These are phyloP conservation scores for Halocaridina rubra DNA, from an alignment of 2,888 invertebrate species.

Conservation along the genomic window DNA sequence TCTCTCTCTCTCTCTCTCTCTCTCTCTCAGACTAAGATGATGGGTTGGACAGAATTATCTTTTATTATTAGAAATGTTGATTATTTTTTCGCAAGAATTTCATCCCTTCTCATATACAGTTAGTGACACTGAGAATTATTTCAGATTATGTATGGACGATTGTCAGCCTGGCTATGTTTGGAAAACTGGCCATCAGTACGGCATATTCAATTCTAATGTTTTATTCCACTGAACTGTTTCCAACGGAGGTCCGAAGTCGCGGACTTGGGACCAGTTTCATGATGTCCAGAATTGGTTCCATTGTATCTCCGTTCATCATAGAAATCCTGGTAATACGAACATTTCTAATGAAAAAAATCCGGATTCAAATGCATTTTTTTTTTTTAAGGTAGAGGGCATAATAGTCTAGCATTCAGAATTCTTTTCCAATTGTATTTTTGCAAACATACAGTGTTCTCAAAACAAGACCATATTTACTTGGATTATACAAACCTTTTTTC, in stretches of 20 bases:
- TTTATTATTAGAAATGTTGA: background rate
- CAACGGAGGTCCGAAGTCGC: slow-evolving; percentile 45
- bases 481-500: too few relatives aligned
- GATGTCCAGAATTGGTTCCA: slow-evolving; percentile 48
- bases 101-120: background rate
- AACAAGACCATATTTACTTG: too few relatives aligned
- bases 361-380: too few relatives aligned
- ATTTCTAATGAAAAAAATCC: too few relatives aligned
- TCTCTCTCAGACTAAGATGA: background rate
- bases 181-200: slow-evolving; percentile 44
- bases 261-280: slow-evolving; percentile 39
- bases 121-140: background rate
- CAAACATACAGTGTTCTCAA: too few relatives aligned
- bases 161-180: slow-evolving; percentile 48
- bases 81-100: background rate
- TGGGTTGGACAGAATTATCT: background rate
- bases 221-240: slow-evolving; percentile 41
- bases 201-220: slow-evolving; percentile 37
- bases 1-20: slow-evolving; percentile 7
- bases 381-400: too few relatives aligned
- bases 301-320: slow-evolving; percentile 51
- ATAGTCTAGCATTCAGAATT: too few relatives aligned
- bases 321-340: slow-evolving; percentile 51
- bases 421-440: too few relatives aligned
- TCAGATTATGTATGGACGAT: slow-evolving; percentile 34